Evolutionary conservation across 1,140 invertebrate genomes (phyloP).

Genomic region (Drosophila orosa): DNA sequence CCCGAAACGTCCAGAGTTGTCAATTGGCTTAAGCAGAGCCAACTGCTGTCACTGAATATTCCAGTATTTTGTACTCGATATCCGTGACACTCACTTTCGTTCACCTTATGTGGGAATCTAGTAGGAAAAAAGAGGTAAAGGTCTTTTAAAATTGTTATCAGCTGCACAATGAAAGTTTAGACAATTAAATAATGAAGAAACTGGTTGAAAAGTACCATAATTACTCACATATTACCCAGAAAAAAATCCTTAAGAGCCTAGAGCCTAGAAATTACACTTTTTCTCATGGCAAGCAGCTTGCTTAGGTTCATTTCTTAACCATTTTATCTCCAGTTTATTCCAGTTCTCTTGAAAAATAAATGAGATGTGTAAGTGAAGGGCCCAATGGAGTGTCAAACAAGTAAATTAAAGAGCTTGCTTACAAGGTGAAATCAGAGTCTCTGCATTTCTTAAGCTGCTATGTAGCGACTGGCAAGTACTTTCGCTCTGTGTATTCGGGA

Average conservation of each 20-base stretch:
- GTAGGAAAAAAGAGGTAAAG: background rate
- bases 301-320: background rate
- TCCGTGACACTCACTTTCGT: background rate
- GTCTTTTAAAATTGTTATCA: too few species aligned
- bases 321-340: background rate
- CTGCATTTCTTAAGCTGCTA: background rate
- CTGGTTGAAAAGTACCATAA: too few species aligned
- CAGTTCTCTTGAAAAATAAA: background rate
- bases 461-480: background rate
- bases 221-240: too few species aligned
- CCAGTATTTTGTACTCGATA: background rate
- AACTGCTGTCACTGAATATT: slow-evolving; percentile 2
- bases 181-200: too few species aligned
- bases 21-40: background rate
- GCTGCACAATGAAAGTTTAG: too few species aligned
- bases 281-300: background rate
- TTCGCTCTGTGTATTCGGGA: background rate
- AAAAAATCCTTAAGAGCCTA: too few species aligned
- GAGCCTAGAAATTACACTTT: background rate
- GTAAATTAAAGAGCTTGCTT: background rate
- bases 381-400: background rate
- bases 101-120: background rate
- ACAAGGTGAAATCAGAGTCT: background rate
- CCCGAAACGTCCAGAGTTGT: background rate
- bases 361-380: background rate